A percentile compares a stretch with the other conserved stretches of the same genome.
These are phyloP conservation scores for Falco concolor DNA, from an alignment of 2,797 vertebrate genomes.

Conservation along the genomic window DNA sequence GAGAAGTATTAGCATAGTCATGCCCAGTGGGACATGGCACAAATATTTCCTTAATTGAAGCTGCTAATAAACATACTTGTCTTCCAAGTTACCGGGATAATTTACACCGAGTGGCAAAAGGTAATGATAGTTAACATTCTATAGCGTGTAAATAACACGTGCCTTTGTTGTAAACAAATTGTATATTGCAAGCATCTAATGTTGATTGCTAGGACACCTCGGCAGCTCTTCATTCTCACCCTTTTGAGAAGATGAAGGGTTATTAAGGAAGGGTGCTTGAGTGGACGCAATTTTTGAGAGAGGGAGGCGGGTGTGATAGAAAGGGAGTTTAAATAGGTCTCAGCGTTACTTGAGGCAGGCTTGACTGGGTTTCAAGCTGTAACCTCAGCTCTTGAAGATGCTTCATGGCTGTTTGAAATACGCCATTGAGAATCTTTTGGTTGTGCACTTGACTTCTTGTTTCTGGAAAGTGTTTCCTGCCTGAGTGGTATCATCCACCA, in stretches of 20 bases:
- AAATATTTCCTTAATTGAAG: constrained; percentile 31
- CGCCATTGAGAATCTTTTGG: background rate
- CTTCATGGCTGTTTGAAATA: background rate
- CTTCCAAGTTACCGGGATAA: background rate
- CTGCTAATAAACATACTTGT: constrained; percentile 39
- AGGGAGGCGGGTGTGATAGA: background rate
- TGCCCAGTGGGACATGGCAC: constrained; percentile 21
- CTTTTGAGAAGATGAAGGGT: background rate
- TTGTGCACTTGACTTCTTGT: background rate
- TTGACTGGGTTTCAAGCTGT: background rate
- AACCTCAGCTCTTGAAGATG: background rate
- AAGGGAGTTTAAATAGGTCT: background rate
- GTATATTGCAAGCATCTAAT: background rate
- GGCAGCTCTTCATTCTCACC: background rate
- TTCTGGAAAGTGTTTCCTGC: background rate
- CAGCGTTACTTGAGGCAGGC: background rate
- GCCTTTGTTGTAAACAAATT: background rate
- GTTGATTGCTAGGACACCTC: background rate
- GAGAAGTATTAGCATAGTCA: constrained; percentile 10
- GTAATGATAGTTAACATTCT: background rate
- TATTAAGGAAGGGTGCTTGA: background rate
- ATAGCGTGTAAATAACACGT: rapidly evolving
- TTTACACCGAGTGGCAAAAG: background rate
- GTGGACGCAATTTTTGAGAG: background rate
- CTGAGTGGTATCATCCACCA: background rate